Evolutionary conservation across 2,888 invertebrate species (phyloP).

Genomic region (Drosophila macrospina): DNA sequence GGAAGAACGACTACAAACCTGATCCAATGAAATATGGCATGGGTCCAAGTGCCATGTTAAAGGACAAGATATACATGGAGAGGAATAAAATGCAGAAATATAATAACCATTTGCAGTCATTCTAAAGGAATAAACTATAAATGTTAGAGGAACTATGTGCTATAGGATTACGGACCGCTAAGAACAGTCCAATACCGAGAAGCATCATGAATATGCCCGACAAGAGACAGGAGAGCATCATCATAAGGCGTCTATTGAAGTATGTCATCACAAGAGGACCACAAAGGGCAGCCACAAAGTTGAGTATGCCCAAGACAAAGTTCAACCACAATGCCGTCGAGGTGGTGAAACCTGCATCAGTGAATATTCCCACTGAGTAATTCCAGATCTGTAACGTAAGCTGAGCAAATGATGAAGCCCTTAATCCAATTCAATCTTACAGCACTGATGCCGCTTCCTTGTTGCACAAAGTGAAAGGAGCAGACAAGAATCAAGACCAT

Average conservation of each 20-base stretch:
- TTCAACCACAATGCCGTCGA: constrained; percentile 89
- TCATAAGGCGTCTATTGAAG: constrained; percentile 88
- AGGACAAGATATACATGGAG: constrained; percentile 90
- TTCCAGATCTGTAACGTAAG: constrained; percentile 87
- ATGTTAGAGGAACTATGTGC: background rate
- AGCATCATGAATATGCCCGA: constrained; percentile 87
- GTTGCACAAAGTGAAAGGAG: constrained; percentile 91
- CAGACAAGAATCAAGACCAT: constrained; percentile 91
- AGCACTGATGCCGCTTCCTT: constrained; percentile 94
- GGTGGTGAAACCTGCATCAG: constrained; percentile 88
- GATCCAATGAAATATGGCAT: constrained; percentile 93
- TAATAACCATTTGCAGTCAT: constrained; percentile 5
- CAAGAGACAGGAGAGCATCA: constrained; percentile 87
- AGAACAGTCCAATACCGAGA: constrained; percentile 87
- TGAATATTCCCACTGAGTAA: constrained; percentile 92
- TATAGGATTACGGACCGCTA: constrained; percentile 87
- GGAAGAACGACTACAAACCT: constrained; percentile 84
- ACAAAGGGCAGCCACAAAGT: constrained; percentile 88
- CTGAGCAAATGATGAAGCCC: background rate
- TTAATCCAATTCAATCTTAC: constrained; percentile 83
- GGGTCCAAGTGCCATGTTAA: constrained; percentile 92
- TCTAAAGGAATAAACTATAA: background rate
- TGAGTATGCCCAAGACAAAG: constrained; percentile 90
- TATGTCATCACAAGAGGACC: constrained; percentile 89
- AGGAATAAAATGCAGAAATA: constrained; percentile 88